phyloP scores from a whole-genome alignment of 2,888 invertebrate species.

The Hymenopus coronatus region DNA sequence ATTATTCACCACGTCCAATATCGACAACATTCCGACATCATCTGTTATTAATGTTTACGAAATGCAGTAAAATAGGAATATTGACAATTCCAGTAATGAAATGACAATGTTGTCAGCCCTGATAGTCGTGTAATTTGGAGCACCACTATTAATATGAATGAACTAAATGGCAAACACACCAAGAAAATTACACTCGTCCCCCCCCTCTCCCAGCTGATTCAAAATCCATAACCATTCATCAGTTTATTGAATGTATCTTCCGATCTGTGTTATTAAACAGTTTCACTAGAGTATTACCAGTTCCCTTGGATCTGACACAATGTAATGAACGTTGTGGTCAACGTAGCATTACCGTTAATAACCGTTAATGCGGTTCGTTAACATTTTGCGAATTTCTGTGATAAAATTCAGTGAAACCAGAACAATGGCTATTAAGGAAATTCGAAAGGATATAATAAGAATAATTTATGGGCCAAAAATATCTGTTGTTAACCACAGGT shows the following conservation, averaged over 20 bases:
- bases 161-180: neutral
- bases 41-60: neutral
- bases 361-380: neutral
- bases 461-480: no score
- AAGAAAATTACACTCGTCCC: neutral
- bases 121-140: neutral
- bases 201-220: no score
- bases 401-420: no score
- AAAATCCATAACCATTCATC: neutral
- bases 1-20: neutral
- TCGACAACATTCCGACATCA: neutral
- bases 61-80: neutral
- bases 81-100: neutral
- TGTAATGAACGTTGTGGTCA: no score
- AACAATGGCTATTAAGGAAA: no score
- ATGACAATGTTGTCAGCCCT: neutral
- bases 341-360: neutral
- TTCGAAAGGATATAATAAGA: no score
- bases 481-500: no score
- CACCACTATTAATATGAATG: neutral
- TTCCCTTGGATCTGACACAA: no score
- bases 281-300: no score
- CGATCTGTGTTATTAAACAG: neutral
- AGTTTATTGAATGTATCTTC: neutral
- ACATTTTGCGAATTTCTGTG: neutral